phyloP scores from a whole-genome alignment of 2,888 invertebrate genomes.

The Leucoma salicis region DNA sequence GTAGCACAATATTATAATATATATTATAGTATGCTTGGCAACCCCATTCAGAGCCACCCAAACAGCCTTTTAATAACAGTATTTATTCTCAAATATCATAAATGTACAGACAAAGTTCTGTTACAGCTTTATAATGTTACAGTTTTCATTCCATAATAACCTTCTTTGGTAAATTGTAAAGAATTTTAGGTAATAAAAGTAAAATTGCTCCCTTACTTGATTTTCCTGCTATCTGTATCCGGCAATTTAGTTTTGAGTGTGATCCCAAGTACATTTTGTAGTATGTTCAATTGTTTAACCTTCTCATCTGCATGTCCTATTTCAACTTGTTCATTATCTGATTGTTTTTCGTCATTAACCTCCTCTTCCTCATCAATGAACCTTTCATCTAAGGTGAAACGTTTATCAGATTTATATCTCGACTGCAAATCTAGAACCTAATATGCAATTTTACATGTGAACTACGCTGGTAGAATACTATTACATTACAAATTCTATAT shows the following conservation, averaged over 20 bases:
- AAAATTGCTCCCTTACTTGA: slow-evolving; percentile 50
- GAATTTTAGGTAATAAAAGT: too few relatives aligned
- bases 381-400: slow-evolving; percentile 88
- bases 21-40: too few relatives aligned
- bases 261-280: slow-evolving; percentile 80
- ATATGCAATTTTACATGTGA: slow-evolving; percentile 8
- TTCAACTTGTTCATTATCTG: slow-evolving; percentile 39
- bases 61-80: too few relatives aligned
- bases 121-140: too few relatives aligned
- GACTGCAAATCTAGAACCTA: slow-evolving; percentile 88
- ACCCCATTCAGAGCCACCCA: too few relatives aligned
- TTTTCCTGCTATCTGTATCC: slow-evolving; percentile 43
- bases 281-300: slow-evolving; percentile 76
- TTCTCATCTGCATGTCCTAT: slow-evolving; percentile 64
- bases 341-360: slow-evolving; percentile 42
- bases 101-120: too few relatives aligned
- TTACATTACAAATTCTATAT: too few relatives aligned
- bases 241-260: slow-evolving; percentile 49
- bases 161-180: too few relatives aligned
- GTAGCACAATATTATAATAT: too few relatives aligned
- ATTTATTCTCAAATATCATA: too few relatives aligned
- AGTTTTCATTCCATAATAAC: too few relatives aligned
- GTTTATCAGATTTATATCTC: slow-evolving; percentile 87
- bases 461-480: too few relatives aligned
- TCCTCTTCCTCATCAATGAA: slow-evolving; percentile 83